These are phyloP conservation scores for Pseudomyrmex cubaensis DNA, from an alignment of 1,140 invertebrate species.

Conservation along the genomic window DNA sequence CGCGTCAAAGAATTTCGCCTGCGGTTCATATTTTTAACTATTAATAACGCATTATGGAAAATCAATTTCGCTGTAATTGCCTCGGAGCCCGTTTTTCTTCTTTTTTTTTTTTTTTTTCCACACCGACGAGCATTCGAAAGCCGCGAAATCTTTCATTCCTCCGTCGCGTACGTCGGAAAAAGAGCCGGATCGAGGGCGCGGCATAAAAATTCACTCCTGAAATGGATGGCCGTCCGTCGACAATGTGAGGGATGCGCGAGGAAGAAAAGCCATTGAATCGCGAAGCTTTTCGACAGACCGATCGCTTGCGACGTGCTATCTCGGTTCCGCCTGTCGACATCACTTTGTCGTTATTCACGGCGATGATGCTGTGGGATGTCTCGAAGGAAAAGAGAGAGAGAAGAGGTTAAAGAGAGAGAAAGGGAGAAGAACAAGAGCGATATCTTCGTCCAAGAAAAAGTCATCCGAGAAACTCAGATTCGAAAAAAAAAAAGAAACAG, in stretches of 20 bases:
- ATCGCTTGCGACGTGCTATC: slow-evolving; percentile 56
- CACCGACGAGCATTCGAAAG: neutral
- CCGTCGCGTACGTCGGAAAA: neutral
- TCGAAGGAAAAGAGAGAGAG: neutral
- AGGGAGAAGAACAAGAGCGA: too few species aligned
- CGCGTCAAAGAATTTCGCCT: neutral
- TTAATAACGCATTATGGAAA: slow-evolving; percentile 6
- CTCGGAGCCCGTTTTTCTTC: neutral
- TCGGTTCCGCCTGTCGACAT: slow-evolving; percentile 56
- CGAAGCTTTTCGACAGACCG: slow-evolving; percentile 53
- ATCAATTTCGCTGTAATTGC: slow-evolving; percentile 24
- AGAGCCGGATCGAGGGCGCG: slow-evolving; percentile 16
- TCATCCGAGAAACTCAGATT: too few species aligned
- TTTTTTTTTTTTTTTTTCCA: neutral
- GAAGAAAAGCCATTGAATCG: slow-evolving; percentile 58
- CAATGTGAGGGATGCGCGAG: slow-evolving; percentile 10
- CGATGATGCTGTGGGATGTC: slow-evolving; percentile 32
- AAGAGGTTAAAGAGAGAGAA: too few species aligned
- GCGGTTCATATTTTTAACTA: neutral
- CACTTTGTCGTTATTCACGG: slow-evolving; percentile 41
- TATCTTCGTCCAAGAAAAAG: too few species aligned
- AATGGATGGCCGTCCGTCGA: slow-evolving; percentile 31
- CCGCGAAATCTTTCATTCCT: neutral
- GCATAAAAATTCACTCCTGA: slow-evolving; percentile 46
- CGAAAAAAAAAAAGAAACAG: too few species aligned